These are phyloP conservation scores for Heliopora coerulea DNA, from an alignment of 92 coral and sea anemone species.

Conservation along the genomic window DNA sequence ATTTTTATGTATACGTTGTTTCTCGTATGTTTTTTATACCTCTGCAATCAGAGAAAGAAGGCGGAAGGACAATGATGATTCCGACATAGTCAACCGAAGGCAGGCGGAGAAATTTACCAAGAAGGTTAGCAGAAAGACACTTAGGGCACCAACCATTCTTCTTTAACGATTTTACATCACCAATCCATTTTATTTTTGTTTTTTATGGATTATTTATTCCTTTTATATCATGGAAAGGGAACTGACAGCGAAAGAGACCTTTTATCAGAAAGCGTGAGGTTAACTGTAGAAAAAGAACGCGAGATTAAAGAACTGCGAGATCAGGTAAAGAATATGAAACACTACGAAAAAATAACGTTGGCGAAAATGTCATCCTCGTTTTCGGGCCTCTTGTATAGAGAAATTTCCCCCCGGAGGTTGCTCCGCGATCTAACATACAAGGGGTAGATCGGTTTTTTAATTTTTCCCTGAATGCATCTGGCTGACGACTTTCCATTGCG, in stretches of 20 bases:
- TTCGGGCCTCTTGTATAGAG: too few relatives aligned
- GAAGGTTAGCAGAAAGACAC: conserved; percentile 33
- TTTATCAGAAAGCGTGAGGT: conserved; percentile 81
- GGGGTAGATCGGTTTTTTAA: too few relatives aligned
- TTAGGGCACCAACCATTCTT: too few relatives aligned
- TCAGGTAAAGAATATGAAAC: conserved; percentile 71
- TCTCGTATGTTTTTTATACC: background rate
- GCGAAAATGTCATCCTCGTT: too few relatives aligned
- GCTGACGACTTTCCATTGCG: too few relatives aligned
- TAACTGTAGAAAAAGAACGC: conserved; percentile 81
- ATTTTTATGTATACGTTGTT: too few relatives aligned
- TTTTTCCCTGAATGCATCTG: too few relatives aligned
- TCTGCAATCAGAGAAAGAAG: conserved; percentile 63
- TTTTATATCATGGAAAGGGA: background rate
- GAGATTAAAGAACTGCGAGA: conserved; percentile 80
- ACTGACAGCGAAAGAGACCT: conserved; percentile 52
- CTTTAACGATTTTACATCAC: too few relatives aligned
- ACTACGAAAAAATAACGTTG: too few relatives aligned
- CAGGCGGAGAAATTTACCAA: conserved; percentile 86
- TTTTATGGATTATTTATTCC: too few relatives aligned
- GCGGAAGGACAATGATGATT: conserved; percentile 67
- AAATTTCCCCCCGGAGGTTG: too few relatives aligned
- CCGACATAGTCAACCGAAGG: conserved; percentile 79
- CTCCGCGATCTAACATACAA: too few relatives aligned
- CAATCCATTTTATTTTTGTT: background rate